These are phyloP conservation scores for Carabus problematicus DNA, from an alignment of 2,888 invertebrate species.

Conservation along the genomic window DNA sequence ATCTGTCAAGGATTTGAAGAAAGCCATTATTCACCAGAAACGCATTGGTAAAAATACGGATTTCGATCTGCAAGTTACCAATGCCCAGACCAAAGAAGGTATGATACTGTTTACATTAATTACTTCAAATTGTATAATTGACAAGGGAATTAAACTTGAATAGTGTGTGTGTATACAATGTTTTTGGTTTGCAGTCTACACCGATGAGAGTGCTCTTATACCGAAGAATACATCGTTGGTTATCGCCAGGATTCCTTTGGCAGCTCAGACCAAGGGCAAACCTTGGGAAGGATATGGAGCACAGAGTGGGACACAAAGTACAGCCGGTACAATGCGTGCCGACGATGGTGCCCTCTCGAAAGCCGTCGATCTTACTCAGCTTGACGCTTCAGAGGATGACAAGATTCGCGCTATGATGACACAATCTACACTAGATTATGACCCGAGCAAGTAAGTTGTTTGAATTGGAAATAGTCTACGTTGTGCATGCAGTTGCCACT, in stretches of 20 bases:
- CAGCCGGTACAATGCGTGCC: slow-evolving; percentile 56
- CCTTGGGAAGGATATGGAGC: slow-evolving; percentile 68
- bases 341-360: slow-evolving; percentile 65
- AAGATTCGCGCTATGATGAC: slow-evolving; percentile 98
- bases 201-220: slow-evolving; percentile 87
- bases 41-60: slow-evolving; percentile 92
- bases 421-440: slow-evolving; percentile 96
- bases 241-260: slow-evolving; percentile 90
- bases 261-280: slow-evolving; percentile 74
- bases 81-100: slow-evolving; percentile 98
- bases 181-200: slow-evolving; percentile 75
- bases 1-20: slow-evolving; percentile 93
- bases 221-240: slow-evolving; percentile 97
- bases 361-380: slow-evolving; percentile 82
- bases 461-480: slow-evolving; percentile 12
- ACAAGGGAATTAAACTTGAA: slow-evolving; percentile 14
- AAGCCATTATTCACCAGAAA: slow-evolving; percentile 93
- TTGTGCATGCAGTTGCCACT: slow-evolving; percentile 36
- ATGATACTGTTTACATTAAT: slow-evolving; percentile 49
- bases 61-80: slow-evolving; percentile 95
- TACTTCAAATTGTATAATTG: slow-evolving; percentile 17
- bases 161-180: slow-evolving; percentile 45
- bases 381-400: slow-evolving; percentile 95
- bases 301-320: slow-evolving; percentile 55
- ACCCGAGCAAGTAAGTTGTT: slow-evolving; percentile 88